phyloP scores from a whole-genome alignment of 2,113 vertebrate species.

The Lates calcarifer region DNA sequence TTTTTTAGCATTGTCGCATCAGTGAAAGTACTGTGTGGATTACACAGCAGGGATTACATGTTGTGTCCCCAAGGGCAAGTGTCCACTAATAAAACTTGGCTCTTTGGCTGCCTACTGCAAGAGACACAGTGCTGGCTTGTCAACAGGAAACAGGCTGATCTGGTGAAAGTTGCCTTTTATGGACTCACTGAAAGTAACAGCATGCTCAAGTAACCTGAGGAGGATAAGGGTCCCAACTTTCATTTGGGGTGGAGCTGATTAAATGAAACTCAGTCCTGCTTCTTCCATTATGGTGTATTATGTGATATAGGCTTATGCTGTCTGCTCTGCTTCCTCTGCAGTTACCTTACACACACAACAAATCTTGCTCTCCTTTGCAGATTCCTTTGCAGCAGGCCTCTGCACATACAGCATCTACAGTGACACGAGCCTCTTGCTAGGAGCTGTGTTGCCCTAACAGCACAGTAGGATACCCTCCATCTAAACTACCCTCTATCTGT shows the following conservation, averaged over 20 bases:
- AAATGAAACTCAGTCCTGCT: conserved; percentile 12
- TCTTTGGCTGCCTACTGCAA: conserved; percentile 18
- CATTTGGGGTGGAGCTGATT: conserved; percentile 28
- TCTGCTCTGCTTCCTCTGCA: conserved; percentile 27
- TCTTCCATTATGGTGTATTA: conserved; percentile 18
- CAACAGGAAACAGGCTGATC: conserved; percentile 65
- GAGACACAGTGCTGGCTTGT: conserved; percentile 41
- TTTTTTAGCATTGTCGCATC: conserved; percentile 18
- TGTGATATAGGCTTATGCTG: conserved; percentile 8
- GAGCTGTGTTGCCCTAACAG: not conserved
- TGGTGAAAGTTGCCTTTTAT: conserved; percentile 64
- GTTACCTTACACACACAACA: not conserved
- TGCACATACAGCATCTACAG: not conserved
- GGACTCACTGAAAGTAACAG: conserved; percentile 48
- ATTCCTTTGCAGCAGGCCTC: not conserved
- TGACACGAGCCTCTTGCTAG: not conserved
- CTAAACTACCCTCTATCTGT: not conserved
- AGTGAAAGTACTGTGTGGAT: conserved; percentile 21
- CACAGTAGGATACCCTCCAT: not conserved
- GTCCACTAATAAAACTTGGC: conserved; percentile 23
- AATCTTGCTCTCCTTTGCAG: not conserved
- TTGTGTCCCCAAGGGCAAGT: conserved; percentile 4
- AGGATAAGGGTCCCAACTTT: conserved; percentile 41
- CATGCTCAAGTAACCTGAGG: conserved; percentile 41
- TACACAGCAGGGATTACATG: conserved; percentile 26